Evolutionary conservation across 2,113 vertebrate species (phyloP).

Genomic region (Clarias gariepinus): DNA sequence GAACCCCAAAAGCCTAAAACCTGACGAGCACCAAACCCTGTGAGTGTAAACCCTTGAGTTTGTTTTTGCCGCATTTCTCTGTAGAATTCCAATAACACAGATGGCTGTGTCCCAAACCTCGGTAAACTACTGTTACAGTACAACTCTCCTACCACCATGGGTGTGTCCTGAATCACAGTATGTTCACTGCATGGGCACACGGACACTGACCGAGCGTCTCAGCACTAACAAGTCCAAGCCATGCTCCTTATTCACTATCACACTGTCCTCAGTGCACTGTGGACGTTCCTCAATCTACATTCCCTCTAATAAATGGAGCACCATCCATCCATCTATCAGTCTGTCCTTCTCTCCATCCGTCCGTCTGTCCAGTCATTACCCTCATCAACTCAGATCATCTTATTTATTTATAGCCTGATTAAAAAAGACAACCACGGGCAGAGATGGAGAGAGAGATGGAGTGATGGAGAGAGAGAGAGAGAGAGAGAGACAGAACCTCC

Average conservation of each 20-base stretch:
- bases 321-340: no score
- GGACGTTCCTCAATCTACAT: neutral
- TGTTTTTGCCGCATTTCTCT: neutral
- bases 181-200: no score
- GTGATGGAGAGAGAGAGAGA: neutral
- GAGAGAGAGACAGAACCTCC: slow-evolving; percentile 1
- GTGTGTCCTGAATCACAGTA: no score
- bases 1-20: neutral
- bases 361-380: neutral
- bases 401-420: neutral
- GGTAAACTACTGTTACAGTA: no score
- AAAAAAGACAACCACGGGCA: neutral
- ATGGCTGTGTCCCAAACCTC: neutral
- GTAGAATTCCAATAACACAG: neutral
- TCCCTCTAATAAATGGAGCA: no score
- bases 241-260: no score
- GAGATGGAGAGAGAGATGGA: neutral
- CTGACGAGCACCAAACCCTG: no score
- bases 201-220: no score
- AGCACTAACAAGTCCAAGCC: no score
- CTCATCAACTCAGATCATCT: neutral
- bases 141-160: no score
- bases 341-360: neutral
- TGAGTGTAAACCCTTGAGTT: neutral
- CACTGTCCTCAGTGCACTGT: neutral